phyloP scores from a whole-genome alignment of 2,888 invertebrate genomes.

The Protula sp. region DNA sequence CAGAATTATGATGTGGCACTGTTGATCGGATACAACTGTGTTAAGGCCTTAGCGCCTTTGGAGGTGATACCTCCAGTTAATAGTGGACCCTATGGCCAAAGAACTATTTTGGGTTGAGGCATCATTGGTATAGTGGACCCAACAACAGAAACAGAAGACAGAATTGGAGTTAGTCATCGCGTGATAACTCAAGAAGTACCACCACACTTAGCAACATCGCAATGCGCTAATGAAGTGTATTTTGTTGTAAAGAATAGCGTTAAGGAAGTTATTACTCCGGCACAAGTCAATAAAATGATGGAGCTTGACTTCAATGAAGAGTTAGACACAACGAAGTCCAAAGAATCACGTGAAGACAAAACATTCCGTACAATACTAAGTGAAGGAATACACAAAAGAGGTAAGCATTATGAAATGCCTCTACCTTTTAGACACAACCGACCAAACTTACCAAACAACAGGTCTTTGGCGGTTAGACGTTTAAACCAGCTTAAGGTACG shows the following conservation, averaged over 20 bases:
- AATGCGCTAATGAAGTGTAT: neutral
- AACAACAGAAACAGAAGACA: no score
- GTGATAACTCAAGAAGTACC: neutral
- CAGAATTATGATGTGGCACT: slow-evolving; percentile 20
- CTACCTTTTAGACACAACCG: neutral
- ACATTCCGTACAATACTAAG: slow-evolving; percentile 1
- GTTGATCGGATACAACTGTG: slow-evolving; percentile 26
- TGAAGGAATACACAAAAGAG: neutral
- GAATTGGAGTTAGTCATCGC: neutral
- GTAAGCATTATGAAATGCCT: slow-evolving; percentile 2
- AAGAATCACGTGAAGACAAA: neutral
- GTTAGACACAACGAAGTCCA: neutral
- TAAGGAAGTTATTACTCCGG: neutral
- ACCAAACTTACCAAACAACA: slow-evolving; percentile 8
- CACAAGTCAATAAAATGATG: neutral
- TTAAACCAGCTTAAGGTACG: neutral
- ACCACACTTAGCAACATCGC: neutral
- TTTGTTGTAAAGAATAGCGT: neutral
- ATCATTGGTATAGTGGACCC: neutral
- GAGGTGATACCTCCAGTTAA: neutral
- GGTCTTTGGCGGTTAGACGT: neutral
- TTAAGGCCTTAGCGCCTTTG: slow-evolving; percentile 21
- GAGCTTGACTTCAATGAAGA: neutral
- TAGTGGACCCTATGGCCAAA: neutral
- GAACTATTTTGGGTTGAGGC: neutral